phyloP scores from a whole-genome alignment of 2,888 invertebrate genomes.

The Trichopria drosophilae region DNA sequence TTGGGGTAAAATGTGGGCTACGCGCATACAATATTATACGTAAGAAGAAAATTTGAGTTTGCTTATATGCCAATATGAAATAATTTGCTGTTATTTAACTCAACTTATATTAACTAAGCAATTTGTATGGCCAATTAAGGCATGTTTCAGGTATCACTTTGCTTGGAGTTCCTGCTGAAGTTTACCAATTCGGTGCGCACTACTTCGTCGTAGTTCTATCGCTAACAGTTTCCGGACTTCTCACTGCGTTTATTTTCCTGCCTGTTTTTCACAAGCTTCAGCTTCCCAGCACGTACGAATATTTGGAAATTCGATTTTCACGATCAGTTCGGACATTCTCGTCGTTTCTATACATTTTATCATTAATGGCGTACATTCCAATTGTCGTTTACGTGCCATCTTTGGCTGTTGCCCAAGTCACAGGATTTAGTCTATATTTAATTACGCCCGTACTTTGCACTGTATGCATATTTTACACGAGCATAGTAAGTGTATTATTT shows the following conservation, averaged over 20 bases:
- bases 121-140: too few species aligned
- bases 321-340: conserved; percentile 64
- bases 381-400: conserved; percentile 73
- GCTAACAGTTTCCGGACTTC: conserved; percentile 48
- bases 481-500: conserved; percentile 61
- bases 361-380: conserved; percentile 65
- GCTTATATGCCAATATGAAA: too few species aligned
- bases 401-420: conserved; percentile 71
- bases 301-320: conserved; percentile 68
- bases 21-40: too few species aligned
- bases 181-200: conserved; percentile 72
- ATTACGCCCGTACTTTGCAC: conserved; percentile 70
- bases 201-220: conserved; percentile 61
- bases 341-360: conserved; percentile 65
- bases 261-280: conserved; percentile 74
- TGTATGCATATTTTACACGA: conserved; percentile 75
- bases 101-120: too few species aligned
- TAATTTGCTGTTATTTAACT: too few species aligned
- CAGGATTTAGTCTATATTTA: conserved; percentile 67
- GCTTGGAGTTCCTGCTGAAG: conserved; percentile 74
- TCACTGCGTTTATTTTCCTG: conserved; percentile 60
- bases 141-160: conserved; percentile 76
- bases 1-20: too few species aligned
- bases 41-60: too few species aligned
- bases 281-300: conserved; percentile 71